phyloP scores from a whole-genome alignment of 2,888 invertebrate genomes.

The Dermolepida albohirtum region DNA sequence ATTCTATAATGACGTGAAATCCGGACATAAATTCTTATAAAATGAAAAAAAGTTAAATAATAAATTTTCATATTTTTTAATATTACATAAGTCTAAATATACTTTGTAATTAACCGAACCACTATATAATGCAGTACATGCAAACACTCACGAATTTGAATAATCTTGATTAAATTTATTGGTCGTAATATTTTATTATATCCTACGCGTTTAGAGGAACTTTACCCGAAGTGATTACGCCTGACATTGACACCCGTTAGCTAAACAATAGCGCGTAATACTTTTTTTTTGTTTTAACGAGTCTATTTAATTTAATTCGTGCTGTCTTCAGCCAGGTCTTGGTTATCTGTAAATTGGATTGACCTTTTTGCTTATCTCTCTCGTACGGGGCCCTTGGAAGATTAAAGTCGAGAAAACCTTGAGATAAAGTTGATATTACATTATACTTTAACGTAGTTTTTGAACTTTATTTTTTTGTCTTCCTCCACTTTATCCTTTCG shows the following conservation, averaged over 20 bases:
- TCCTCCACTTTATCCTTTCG: not conserved
- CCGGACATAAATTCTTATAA: too few species aligned
- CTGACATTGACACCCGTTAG: constrained; percentile 12
- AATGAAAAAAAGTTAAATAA: too few species aligned
- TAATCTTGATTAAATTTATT: too few species aligned
- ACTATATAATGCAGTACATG: too few species aligned
- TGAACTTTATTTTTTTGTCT: constrained; percentile 11
- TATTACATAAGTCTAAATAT: too few species aligned
- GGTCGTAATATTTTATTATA: not conserved
- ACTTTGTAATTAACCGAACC: too few species aligned
- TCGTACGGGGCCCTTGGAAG: constrained; percentile 12
- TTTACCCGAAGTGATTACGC: too few species aligned
- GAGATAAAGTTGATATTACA: constrained; percentile 30
- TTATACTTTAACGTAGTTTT: constrained; percentile 23
- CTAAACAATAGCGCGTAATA: constrained; percentile 8
- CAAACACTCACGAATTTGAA: too few species aligned
- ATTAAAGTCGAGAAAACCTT: constrained; percentile 26
- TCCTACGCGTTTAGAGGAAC: not conserved
- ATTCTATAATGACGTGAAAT: too few species aligned
- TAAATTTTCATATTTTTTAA: too few species aligned
- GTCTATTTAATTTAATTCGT: constrained; percentile 30
- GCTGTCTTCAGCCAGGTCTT: constrained; percentile 17
- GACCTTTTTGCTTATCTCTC: constrained; percentile 32
- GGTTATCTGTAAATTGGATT: constrained; percentile 33
- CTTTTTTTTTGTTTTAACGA: constrained; percentile 27